Evolutionary conservation across 1,140 invertebrate genomes (phyloP).

Genomic region (Chrysoperla carnea): DNA sequence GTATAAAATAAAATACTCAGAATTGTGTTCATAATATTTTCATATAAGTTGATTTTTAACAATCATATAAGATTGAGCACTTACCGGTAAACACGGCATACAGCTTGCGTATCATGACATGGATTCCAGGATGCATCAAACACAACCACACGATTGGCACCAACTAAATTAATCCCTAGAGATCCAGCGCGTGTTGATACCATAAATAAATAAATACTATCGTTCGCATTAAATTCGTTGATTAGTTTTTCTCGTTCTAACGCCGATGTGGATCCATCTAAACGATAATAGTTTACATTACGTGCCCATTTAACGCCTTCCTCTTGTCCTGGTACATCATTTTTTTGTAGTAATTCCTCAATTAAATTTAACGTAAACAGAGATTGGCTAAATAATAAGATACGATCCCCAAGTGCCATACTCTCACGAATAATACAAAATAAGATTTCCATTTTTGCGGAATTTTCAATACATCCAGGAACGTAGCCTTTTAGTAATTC

Average conservation of each 20-base stretch:
- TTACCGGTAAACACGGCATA: slow-evolving; percentile 85
- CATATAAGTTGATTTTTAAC: too few relatives aligned
- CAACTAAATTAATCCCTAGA: slow-evolving; percentile 92
- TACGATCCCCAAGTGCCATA: slow-evolving; percentile 68
- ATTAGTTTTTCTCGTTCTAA: slow-evolving; percentile 91
- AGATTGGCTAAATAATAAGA: slow-evolving; percentile 94
- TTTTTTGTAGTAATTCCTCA: slow-evolving; percentile 80
- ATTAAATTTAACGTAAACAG: slow-evolving; percentile 93
- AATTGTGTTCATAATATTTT: too few relatives aligned
- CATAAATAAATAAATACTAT: slow-evolving; percentile 78
- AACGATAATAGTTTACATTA: slow-evolving; percentile 77
- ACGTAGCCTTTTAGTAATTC: slow-evolving; percentile 75
- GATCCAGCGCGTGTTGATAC: slow-evolving; percentile 96
- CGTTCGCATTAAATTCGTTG: slow-evolving; percentile 89
- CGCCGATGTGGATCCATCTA: slow-evolving; percentile 91
- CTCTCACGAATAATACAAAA: slow-evolving; percentile 87
- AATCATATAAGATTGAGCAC: too few relatives aligned
- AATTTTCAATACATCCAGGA: slow-evolving; percentile 79
- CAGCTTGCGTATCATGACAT: slow-evolving; percentile 97
- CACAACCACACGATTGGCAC: slow-evolving; percentile 92
- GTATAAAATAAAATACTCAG: too few relatives aligned
- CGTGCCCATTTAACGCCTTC: slow-evolving; percentile 62
- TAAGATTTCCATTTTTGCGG: slow-evolving; percentile 88
- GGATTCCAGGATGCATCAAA: slow-evolving; percentile 99
- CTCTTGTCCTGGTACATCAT: slow-evolving; percentile 50